Evolutionary conservation across 2,888 invertebrate genomes (phyloP), one percentile per base, ranked within the genome.

Genomic region (Chloroclysta siterata): DNA sequence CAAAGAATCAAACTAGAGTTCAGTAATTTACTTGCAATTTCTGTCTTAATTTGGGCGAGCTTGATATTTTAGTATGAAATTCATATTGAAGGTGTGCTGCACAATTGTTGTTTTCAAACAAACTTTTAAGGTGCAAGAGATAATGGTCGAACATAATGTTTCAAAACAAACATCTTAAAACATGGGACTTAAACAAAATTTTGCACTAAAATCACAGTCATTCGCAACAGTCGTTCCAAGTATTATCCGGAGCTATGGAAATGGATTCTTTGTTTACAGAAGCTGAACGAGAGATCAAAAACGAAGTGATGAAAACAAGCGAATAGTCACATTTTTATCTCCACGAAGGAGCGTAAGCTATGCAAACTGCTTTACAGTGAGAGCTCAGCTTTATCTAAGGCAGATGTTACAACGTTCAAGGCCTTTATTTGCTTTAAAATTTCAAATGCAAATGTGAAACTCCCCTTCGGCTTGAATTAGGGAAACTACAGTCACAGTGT

Each of bases 381-480:
- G 78, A 76, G 77, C 74, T 70, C 66, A 67, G 69, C 79, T 83
- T 81, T 85, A 83, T 83, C 80, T 75, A 77, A 81, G 74, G 74
- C 83, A 81, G 82, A 85, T 82, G 82, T 78, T 79, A 73, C 77
- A 72, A 58, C 66, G 64, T 70, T 68, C 70, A 71, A 60, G 75
- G 72, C 75, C 77, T 81, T 77, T 84, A 83, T 88, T 87, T 86
- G 82, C 78, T 82, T 85, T 83, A 81, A 81, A 87, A 87, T 87
- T 87, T 87, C 84, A 80, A 83, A 87, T 88, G 87, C 84, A 86
- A 87, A 88, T 81, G 80, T 78, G 75, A 78, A 79, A 76, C 82
- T 80, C 79, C 82, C 79, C 80, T 83, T 85, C 80, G 22, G 56
- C 48, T 28, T 39, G 48, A 56, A 56, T 56, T 56, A 10, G 48